Percentiles rank a stretch among this genome's conserved stretches.
Evolutionary conservation across 2,888 invertebrate genomes (phyloP).

Genomic region (Ecliptopera silaceata): DNA sequence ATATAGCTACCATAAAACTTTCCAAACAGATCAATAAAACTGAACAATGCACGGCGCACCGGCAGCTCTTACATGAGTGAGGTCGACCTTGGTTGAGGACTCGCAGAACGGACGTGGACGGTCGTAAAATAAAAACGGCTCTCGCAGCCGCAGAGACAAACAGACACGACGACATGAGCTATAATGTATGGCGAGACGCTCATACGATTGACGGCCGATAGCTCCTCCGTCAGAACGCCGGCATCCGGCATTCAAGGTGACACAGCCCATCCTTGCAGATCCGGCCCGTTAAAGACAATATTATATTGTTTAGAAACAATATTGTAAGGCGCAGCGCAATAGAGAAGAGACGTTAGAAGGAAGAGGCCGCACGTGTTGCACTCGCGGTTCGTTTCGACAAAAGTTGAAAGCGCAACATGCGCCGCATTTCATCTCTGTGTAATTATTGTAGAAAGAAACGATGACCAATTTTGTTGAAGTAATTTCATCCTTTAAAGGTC

Average conservation of each 20-base stretch:
- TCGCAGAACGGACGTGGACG: slow-evolving; percentile 70
- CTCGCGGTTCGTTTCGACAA: background rate
- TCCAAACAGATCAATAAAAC: slow-evolving; percentile 26
- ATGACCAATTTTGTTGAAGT: no score
- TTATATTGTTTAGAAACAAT: slow-evolving; percentile 18
- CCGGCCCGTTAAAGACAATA: slow-evolving; percentile 53
- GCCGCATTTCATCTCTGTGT: background rate
- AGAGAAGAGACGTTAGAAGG: background rate
- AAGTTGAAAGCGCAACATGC: background rate
- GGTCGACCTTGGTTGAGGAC: slow-evolving; percentile 73
- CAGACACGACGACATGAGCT: slow-evolving; percentile 67
- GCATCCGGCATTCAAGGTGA: slow-evolving; percentile 82
- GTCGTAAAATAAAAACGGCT: slow-evolving; percentile 77
- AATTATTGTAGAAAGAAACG: no score
- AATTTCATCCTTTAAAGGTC: background rate
- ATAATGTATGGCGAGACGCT: slow-evolving; percentile 73
- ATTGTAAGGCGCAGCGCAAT: background rate
- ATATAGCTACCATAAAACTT: slow-evolving; percentile 31
- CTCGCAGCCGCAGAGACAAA: slow-evolving; percentile 69
- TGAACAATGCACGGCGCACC: slow-evolving; percentile 45
- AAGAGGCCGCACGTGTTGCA: background rate
- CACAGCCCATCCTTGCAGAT: slow-evolving; percentile 75
- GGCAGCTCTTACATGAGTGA: slow-evolving; percentile 32
- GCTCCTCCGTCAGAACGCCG: slow-evolving; percentile 68
- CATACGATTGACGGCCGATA: slow-evolving; percentile 79